Base-by-base conservation (phyloP, 2,888 invertebrate species). In the Stenodera caucasica region DNA sequence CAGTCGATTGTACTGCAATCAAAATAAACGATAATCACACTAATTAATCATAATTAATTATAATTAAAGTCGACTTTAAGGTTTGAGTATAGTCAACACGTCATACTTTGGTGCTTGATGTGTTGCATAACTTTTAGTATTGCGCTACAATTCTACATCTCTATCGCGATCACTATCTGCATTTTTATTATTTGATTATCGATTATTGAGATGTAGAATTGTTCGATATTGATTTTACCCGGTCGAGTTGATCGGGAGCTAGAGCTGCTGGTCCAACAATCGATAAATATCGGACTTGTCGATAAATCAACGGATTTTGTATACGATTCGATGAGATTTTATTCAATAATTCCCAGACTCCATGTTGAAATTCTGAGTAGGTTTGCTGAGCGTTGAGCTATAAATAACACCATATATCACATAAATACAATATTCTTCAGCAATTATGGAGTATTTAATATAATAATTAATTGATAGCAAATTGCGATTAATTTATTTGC, bases 251-350 rank as follows among this genome's bases (percentile, higher is more conserved):
- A 74, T 93, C 93, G 9, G 91, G 88, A 0, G 92, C 89, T 53
- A 96, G 79, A 0, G 93, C 93, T 40, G 92, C 89, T 2, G 92
- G 91, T 11, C 95, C 95, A 15, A 92, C 90, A 63, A 90, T 88
- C 7, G 92, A 89, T 32, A 94, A 84, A 66, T 90, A 84, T 68
- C 87, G 83, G 40, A 96, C 81, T 76, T 94, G 91, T 57, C 95
- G 82, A 74, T 86, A 88, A 0, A 90, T 82, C 30, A 83, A 80
- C 23, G 86, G 85, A 80, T 95, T 91, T 9, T 87, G 83, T 60
- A 92, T 85, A 1, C 85, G 82, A 30, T 85, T 84, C 52, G 84
- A 81, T 4, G 90, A 89, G 15, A 93, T 84, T 67, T 85, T 84
- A 66, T 88, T 89, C 0, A 94, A 88, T 12, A 91, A 84, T 60